These are phyloP conservation scores for Orgyia antiqua DNA, from an alignment of 2,888 invertebrate genomes.

Conservation along the genomic window DNA sequence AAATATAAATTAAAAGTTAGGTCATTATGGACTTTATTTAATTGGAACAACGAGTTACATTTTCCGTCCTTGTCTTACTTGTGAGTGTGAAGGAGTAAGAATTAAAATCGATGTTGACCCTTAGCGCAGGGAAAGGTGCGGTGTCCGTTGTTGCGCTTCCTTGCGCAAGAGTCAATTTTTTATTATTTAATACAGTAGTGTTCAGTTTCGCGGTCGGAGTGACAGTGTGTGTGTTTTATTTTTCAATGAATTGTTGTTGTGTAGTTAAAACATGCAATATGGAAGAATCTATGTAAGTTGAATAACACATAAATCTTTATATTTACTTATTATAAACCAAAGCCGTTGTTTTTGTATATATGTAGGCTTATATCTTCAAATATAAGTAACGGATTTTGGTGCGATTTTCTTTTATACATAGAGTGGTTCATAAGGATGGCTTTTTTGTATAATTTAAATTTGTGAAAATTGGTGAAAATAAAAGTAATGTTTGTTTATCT, in stretches of 20 bases:
- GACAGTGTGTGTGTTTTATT: constrained; percentile 2
- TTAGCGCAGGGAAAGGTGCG: constrained; percentile 26
- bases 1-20: constrained; percentile 11
- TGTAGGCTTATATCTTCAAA: too few relatives aligned
- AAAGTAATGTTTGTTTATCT: too few relatives aligned
- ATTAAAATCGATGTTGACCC: constrained; percentile 22
- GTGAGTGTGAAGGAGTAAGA: constrained; percentile 8
- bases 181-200: constrained; percentile 6
- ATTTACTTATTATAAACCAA: too few relatives aligned
- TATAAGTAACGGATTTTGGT: too few relatives aligned
- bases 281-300: background rate
- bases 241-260: constrained; percentile 1
- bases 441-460: too few relatives aligned
- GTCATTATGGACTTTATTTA: constrained; percentile 12
- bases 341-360: too few relatives aligned
- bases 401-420: too few relatives aligned
- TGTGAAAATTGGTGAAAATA: too few relatives aligned
- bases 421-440: too few relatives aligned
- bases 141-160: constrained; percentile 30
- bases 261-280: constrained; percentile 1
- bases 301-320: too few relatives aligned
- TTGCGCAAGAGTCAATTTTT: constrained; percentile 28
- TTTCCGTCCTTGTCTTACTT: constrained; percentile 6
- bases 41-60: constrained; percentile 15
- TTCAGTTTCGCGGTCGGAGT: constrained; percentile 17